Percentiles rank a stretch among this genome's conserved stretches.
Evolutionary conservation across 2,113 vertebrate genomes (phyloP).

Genomic region (Mugil cephalus): DNA sequence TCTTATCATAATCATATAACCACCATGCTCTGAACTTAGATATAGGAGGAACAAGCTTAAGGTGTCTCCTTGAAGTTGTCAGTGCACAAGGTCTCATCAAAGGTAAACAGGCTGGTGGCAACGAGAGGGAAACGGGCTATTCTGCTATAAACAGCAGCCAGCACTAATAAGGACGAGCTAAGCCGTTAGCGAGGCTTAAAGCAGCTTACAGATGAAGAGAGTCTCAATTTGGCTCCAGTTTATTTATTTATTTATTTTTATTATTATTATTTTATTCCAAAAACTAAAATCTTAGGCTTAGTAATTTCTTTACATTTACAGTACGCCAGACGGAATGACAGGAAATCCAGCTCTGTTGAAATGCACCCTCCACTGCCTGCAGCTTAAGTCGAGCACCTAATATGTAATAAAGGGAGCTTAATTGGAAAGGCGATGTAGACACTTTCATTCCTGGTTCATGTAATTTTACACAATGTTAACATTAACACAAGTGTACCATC

Average conservation of each 20-base stretch:
- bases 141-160: slow-evolving; percentile 57
- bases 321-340: slow-evolving; percentile 60
- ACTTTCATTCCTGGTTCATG: slow-evolving; percentile 57
- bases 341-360: slow-evolving; percentile 61
- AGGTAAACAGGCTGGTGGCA: slow-evolving; percentile 52
- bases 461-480: slow-evolving; percentile 72
- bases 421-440: slow-evolving; percentile 67
- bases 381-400: slow-evolving; percentile 69
- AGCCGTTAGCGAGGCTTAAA: slow-evolving; percentile 72
- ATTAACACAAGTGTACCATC: slow-evolving; percentile 70
- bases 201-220: slow-evolving; percentile 74
- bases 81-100: slow-evolving; percentile 33
- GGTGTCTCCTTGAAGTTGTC: slow-evolving; percentile 41
- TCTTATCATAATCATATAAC: slow-evolving; percentile 4
- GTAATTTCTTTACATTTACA: slow-evolving; percentile 62
- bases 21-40: slow-evolving; percentile 4
- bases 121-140: slow-evolving; percentile 25
- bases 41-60: slow-evolving; percentile 8
- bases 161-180: slow-evolving; percentile 71
- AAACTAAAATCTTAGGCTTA: slow-evolving; percentile 70
- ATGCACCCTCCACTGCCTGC: slow-evolving; percentile 54
- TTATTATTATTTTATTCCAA: too few relatives aligned
- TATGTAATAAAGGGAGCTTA: slow-evolving; percentile 66
- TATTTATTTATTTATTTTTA: slow-evolving; percentile 12
- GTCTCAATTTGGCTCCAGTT: slow-evolving; percentile 66